Evolutionary conservation across 2,888 invertebrate species (phyloP), one percentile per base, ranked within the genome.

Genomic region (Entomobrya proxima): DNA sequence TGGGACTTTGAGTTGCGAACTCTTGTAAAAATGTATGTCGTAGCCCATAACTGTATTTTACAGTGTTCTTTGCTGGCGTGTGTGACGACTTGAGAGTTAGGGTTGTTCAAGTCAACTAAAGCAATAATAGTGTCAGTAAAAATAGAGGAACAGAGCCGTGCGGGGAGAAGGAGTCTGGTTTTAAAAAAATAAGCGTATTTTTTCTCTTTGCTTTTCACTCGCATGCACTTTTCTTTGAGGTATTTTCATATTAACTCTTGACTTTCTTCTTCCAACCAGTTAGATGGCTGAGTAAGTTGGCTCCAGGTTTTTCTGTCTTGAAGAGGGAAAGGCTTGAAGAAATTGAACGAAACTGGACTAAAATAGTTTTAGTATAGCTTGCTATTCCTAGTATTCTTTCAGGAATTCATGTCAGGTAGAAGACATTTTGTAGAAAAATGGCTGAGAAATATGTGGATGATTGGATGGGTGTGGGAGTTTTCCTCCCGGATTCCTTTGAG

Each of bases 41-140:
- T 27, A 24, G 18, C 15, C 44, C 77, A 77, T 61, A 61, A 77
- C 77, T 77, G 77, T 61, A 77, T 61, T 77, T 77, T 77, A 77
- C 77, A 44, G n/a, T 15, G 44, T 24, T 30, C 52, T n/a, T n/a
- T 58, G 24, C 58, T 58, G 58, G 58, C 58, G 58, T 30, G 30
- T 58, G 58, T 58, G 58, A 58, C 58, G 58, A 58, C 58, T 58
- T 58, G 58, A 58, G 58, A 58, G 58, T 58, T 58, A 30, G 21
- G 15, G 58, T 30, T 58, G 58, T 58, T n/a, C 58, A 30, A 58
- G 58, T 58, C 30, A 58, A 58, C 58, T 58, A 58, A 58, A 58
- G 58, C 58, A 58, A 58, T 58, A 58, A 58, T 13, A 30, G 30
- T 27, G 30, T 30, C 30, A 58, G 58, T 58, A 58, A 58, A 58